Evolutionary conservation across 2,797 vertebrate genomes (phyloP).

Genomic region (Tachyglossus aculeatus): DNA sequence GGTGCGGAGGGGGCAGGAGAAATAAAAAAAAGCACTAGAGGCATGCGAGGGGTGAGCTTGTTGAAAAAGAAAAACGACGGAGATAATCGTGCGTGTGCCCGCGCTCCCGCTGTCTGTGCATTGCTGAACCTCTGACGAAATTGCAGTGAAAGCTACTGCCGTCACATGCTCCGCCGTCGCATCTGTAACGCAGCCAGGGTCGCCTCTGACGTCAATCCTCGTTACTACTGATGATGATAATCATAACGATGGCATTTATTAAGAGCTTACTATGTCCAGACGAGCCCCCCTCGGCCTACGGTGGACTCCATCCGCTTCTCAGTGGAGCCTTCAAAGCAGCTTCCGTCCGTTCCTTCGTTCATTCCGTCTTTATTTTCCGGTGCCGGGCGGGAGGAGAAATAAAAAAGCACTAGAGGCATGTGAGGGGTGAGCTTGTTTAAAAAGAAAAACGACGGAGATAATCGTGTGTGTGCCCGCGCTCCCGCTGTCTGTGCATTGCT

Average conservation of each 20-base stretch:
- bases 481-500: conserved; percentile 67
- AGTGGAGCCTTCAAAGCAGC: conserved; percentile 47
- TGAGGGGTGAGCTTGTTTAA: conserved; percentile 49
- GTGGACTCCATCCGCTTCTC: conserved; percentile 56
- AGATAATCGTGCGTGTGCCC: conserved; percentile 56
- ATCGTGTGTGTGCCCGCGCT: conserved; percentile 50
- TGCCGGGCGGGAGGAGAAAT: too few relatives aligned
- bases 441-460: conserved; percentile 50
- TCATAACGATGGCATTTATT: too few relatives aligned
- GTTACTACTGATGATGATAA: conserved; percentile 69
- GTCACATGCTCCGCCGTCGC: conserved; percentile 86
- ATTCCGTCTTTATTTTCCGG: too few relatives aligned
- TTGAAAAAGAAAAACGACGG: conserved; percentile 40
- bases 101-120: conserved; percentile 55
- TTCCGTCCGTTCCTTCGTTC: too few relatives aligned
- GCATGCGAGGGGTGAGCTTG: conserved; percentile 49
- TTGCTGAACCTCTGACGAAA: conserved; percentile 79
- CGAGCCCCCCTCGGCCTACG: conserved; percentile 64
- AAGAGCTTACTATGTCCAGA: too few relatives aligned
- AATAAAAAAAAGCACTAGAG: too few relatives aligned
- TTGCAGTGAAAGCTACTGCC: conserved; percentile 76
- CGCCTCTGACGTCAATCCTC: conserved; percentile 63
- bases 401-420: too few relatives aligned
- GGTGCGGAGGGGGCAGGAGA: too few relatives aligned
- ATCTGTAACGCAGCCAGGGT: conserved; percentile 67